A percentile compares a stretch with the other conserved stretches of the same genome.
Conservation (phyloP, 1,140 invertebrate genomes). For the Dendroctonus ponderosae region DNA sequence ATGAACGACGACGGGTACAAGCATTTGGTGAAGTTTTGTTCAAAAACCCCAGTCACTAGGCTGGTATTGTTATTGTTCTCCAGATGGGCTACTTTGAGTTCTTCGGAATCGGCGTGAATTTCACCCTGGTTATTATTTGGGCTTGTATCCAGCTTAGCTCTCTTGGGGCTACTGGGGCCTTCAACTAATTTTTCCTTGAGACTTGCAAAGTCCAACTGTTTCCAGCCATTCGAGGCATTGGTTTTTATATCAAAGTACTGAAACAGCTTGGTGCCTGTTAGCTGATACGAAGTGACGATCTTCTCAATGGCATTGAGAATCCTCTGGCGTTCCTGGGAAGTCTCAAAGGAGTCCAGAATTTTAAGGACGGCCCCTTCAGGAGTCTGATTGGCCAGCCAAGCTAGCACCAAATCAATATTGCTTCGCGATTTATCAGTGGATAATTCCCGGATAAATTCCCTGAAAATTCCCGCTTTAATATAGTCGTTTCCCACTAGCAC, state of each 20-base stretch:
- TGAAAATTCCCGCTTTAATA: constrained; percentile 65
- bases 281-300: constrained; percentile 63
- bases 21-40: constrained; percentile 59
- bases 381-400: constrained; percentile 70
- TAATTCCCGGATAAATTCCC: constrained; percentile 66
- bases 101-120: constrained; percentile 21
- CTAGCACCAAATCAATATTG: constrained; percentile 65
- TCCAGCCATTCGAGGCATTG: constrained; percentile 11
- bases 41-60: constrained; percentile 65
- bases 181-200: constrained; percentile 2
- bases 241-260: constrained; percentile 54
- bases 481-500: constrained; percentile 86
- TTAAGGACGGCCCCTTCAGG: constrained; percentile 66
- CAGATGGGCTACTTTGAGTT: constrained; percentile 35
- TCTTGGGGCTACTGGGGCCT: constrained; percentile 1
- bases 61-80: constrained; percentile 18
- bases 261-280: constrained; percentile 57
- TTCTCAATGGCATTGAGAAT: constrained; percentile 58
- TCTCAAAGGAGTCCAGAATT: constrained; percentile 61
- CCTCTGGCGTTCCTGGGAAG: constrained; percentile 54
- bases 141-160: background rate
- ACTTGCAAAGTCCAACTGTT: constrained; percentile 28
- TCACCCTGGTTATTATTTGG: background rate
- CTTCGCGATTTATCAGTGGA: constrained; percentile 58
- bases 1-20: constrained; percentile 63